Evolutionary conservation across 2,888 invertebrate genomes (phyloP).

Genomic region (Drepana falcataria): DNA sequence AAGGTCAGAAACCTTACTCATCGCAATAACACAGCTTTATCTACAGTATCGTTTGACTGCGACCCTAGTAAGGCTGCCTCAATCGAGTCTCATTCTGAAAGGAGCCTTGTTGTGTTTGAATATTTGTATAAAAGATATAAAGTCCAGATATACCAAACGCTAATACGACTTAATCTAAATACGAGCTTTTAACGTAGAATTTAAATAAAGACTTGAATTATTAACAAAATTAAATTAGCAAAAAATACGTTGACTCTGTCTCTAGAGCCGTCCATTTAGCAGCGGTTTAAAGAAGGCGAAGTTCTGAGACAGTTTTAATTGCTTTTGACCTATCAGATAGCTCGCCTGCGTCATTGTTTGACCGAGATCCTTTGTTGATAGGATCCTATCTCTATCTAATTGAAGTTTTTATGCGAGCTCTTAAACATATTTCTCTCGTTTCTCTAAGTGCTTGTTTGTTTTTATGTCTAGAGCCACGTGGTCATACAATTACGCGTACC

Average conservation of each 20-base stretch:
- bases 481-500: too few species aligned
- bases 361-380: conserved; percentile 22
- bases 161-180: too few species aligned
- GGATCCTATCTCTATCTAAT: conserved; percentile 15
- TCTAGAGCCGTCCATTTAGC: conserved; percentile 14
- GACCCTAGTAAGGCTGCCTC: too few species aligned
- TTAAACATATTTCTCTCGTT: not conserved
- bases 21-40: too few species aligned
- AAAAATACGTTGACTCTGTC: not conserved
- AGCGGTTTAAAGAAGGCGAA: conserved; percentile 25
- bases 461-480: too few species aligned
- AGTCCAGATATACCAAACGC: too few species aligned
- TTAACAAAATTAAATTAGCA: not conserved
- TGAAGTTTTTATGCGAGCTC: conserved; percentile 7
- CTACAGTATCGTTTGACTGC: too few species aligned
- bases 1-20: too few species aligned
- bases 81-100: too few species aligned
- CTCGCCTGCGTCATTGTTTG: conserved; percentile 26
- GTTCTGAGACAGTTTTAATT: conserved; percentile 51
- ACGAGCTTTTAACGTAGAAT: too few species aligned
- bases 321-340: conserved; percentile 38
- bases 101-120: too few species aligned
- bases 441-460: not conserved
- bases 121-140: too few species aligned
- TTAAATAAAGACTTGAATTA: not conserved